Conservation (phyloP, 2,113 vertebrate genomes). For the Eudyptes chrysolophus region DNA sequence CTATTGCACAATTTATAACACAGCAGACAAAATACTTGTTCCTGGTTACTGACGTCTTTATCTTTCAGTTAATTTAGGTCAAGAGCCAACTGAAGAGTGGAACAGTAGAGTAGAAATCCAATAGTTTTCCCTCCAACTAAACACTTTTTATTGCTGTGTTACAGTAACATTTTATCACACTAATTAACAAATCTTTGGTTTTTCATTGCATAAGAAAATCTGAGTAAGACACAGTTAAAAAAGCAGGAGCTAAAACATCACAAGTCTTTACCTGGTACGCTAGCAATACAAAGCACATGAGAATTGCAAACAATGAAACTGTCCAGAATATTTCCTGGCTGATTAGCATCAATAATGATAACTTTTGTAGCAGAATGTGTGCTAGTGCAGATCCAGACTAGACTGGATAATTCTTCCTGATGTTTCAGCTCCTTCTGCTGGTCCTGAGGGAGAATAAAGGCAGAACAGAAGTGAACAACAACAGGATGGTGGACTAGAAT, state of each 20-base stretch:
- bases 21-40: background rate
- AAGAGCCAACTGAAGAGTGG: background rate
- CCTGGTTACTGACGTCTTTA: background rate
- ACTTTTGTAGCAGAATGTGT: slow-evolving; percentile 91
- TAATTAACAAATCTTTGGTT: background rate
- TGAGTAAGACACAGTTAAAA: background rate
- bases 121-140: background rate
- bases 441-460: slow-evolving; percentile 75
- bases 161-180: background rate
- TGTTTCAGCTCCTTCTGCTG: slow-evolving; percentile 91
- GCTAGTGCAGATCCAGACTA: slow-evolving; percentile 98
- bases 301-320: slow-evolving; percentile 94
- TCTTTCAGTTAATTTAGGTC: background rate
- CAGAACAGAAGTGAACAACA: background rate
- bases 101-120: background rate
- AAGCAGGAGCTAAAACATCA: background rate
- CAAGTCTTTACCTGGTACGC: slow-evolving; percentile 86
- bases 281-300: slow-evolving; percentile 92
- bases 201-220: background rate
- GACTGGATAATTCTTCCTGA: slow-evolving; percentile 93
- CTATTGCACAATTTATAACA: background rate
- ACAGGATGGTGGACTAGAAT: background rate
- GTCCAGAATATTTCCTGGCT: slow-evolving; percentile 93
- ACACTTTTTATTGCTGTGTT: background rate
- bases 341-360: slow-evolving; percentile 92